Evolutionary conservation across 1,140 invertebrate species (phyloP).

Genomic region (Drosophila arawakana): DNA sequence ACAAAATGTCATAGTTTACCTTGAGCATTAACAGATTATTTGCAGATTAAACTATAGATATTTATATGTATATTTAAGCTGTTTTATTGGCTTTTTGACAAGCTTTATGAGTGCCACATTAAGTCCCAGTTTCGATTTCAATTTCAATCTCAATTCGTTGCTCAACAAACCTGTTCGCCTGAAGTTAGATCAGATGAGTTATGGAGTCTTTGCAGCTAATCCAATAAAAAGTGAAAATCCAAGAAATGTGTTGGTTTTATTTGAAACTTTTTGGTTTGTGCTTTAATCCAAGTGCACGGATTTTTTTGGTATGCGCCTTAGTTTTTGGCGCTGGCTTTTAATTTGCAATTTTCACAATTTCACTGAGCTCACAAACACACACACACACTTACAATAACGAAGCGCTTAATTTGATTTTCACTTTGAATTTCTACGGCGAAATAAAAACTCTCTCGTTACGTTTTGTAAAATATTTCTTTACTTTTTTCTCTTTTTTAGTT

Average conservation of each 20-base stretch:
- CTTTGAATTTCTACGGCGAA: conserved; percentile 63
- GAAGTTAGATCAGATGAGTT: conserved; percentile 32
- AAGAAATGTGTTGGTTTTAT: conserved; percentile 9
- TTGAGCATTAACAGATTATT: conserved; percentile 49
- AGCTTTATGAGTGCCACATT: conserved; percentile 31
- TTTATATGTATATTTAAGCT: not conserved
- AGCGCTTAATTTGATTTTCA: conserved; percentile 72
- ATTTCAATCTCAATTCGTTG: conserved; percentile 70
- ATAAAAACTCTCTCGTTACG: conserved; percentile 64
- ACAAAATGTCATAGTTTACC: conserved; percentile 68
- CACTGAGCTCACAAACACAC: conserved; percentile 53
- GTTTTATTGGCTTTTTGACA: conserved; percentile 27
- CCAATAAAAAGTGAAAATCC: conserved; percentile 80
- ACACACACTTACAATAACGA: conserved; percentile 15
- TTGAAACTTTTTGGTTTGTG: conserved; percentile 44
- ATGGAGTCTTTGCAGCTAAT: conserved; percentile 60
- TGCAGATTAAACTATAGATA: conserved; percentile 23
- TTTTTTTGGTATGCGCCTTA: conserved; percentile 21
- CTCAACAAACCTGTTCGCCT: conserved; percentile 74
- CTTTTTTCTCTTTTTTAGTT: not conserved
- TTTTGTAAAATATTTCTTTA: conserved; percentile 5
- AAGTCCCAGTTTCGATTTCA: conserved; percentile 57
- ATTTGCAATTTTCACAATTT: conserved; percentile 77
- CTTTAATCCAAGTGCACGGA: conserved; percentile 77
- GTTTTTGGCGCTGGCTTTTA: conserved; percentile 43